phyloP scores from a whole-genome alignment of 1,140 invertebrate genomes.

The Gyrodactylus salaris region DNA sequence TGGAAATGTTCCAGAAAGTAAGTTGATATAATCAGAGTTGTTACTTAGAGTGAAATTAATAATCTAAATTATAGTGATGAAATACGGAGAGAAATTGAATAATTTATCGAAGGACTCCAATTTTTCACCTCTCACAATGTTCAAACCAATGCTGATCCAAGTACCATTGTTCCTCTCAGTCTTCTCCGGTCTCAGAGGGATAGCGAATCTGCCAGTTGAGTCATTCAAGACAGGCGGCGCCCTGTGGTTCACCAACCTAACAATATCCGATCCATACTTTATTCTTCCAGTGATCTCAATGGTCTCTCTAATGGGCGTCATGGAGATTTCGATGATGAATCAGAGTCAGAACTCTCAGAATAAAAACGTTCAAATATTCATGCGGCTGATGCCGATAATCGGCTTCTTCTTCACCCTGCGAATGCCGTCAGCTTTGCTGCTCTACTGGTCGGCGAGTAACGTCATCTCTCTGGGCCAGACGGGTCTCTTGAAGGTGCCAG shows the following conservation, averaged over 20 bases:
- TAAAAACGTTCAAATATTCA: background rate
- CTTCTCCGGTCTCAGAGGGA: slow-evolving; percentile 41
- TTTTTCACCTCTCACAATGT: background rate
- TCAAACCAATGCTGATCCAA: slow-evolving; percentile 17
- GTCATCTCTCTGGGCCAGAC: slow-evolving; percentile 44
- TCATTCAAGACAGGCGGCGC: slow-evolving; percentile 54
- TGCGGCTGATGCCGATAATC: background rate
- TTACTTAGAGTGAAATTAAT: no score
- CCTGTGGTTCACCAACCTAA: slow-evolving; percentile 66
- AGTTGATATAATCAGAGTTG: background rate
- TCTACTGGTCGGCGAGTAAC: slow-evolving; percentile 53
- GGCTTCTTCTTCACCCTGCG: background rate
- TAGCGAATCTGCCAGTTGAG: slow-evolving; percentile 51
- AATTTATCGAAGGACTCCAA: background rate
- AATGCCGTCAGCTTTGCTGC: slow-evolving; percentile 33
- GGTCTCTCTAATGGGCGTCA: slow-evolving; percentile 37
- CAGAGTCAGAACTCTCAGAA: background rate
- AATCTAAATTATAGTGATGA: background rate
- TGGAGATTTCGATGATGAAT: slow-evolving; percentile 24
- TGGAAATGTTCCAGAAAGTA: background rate
- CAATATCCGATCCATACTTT: slow-evolving; percentile 52
- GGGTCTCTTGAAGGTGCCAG: slow-evolving; percentile 33
- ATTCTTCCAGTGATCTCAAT: slow-evolving; percentile 48
- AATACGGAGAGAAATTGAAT: background rate
- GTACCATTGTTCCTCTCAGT: slow-evolving; percentile 59